phyloP scores from a whole-genome alignment of 2,888 invertebrate species.

The Agrotis clavis region DNA sequence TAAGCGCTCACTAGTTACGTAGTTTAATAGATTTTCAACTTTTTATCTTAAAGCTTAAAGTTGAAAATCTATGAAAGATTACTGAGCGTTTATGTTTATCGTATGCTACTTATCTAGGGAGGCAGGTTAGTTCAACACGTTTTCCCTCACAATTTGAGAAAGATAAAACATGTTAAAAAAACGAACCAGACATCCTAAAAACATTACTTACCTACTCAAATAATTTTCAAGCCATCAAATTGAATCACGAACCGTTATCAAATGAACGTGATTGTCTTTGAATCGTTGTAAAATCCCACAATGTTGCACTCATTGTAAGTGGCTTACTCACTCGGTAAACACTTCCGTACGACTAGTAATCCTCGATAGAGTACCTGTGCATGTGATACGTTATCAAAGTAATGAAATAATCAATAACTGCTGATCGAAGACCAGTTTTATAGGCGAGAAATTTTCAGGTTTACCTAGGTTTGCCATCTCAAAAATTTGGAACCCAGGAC shows the following conservation, averaged over 20 bases:
- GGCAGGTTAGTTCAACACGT: no score
- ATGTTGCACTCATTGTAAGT: constrained; percentile 33
- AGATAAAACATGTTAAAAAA: neutral
- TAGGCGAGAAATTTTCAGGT: neutral
- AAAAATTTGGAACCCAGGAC: no score
- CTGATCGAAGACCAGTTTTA: neutral
- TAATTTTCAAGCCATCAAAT: neutral
- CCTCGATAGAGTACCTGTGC: neutral
- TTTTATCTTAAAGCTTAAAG: no score
- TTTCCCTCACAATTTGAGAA: no score
- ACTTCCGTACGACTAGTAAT: constrained; percentile 41
- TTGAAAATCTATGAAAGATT: no score
- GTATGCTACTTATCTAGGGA: no score
- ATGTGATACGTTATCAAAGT: constrained; percentile 33
- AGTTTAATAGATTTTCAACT: no score
- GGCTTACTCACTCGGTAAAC: constrained; percentile 47
- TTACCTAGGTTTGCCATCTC: neutral
- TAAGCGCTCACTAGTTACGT: no score
- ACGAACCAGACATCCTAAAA: neutral
- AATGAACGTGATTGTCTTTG: constrained; percentile 34
- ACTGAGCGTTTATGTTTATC: no score
- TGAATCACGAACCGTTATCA: constrained; percentile 20
- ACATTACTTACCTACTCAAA: neutral
- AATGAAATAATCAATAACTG: constrained; percentile 31
- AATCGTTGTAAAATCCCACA: constrained; percentile 35